phyloP scores from a whole-genome alignment of 2,888 invertebrate genomes.

The Sinhomidia bicolor region DNA sequence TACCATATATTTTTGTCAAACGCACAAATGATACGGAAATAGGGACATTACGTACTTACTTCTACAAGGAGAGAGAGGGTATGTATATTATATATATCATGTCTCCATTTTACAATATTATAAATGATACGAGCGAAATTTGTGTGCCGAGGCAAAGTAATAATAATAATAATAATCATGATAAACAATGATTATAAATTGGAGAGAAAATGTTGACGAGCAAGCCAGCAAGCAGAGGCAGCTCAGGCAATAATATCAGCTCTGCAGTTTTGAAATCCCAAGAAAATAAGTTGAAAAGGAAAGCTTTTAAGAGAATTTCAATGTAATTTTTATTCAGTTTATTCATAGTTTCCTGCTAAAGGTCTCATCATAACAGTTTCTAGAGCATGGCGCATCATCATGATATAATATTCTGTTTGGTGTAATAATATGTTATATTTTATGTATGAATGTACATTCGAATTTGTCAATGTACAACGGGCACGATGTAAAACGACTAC shows the following conservation, averaged over 20 bases:
- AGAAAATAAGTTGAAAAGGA: background rate
- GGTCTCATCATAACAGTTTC: no score
- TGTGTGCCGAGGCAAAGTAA: background rate
- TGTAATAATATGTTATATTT: no score
- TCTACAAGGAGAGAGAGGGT: no score
- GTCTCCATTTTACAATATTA: no score
- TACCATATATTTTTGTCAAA: background rate
- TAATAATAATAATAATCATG: background rate
- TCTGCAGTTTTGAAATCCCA: background rate
- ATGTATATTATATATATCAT: background rate
- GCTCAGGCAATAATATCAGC: background rate
- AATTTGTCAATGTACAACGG: no score
- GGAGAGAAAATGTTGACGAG: background rate
- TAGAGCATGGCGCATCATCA: background rate
- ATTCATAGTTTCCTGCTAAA: background rate
- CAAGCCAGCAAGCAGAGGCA: background rate
- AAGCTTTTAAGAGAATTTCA: slow-evolving; percentile 62
- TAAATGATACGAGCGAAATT: no score
- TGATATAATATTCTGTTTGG: background rate
- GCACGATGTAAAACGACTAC: no score
- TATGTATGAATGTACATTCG: no score
- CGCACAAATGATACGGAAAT: no score
- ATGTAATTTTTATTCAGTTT: slow-evolving; percentile 8
- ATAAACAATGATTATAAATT: background rate
- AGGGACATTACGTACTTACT: background rate